Evolutionary conservation across 2,888 invertebrate genomes (phyloP).

Genomic region (Apotomis betuletana): DNA sequence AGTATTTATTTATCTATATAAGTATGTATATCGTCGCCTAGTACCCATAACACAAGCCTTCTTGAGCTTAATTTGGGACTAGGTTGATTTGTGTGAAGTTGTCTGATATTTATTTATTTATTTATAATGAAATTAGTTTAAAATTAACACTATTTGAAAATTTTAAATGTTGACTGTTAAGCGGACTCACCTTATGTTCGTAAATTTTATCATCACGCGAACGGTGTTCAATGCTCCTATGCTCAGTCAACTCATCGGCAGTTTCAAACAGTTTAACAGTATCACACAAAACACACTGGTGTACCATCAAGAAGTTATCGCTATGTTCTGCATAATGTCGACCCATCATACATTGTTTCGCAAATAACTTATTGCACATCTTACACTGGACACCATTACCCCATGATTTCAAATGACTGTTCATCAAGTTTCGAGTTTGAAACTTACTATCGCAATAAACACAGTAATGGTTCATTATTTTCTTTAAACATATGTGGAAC

Average conservation of each 20-base stretch:
- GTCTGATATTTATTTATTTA: too few species aligned
- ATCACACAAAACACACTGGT: slow-evolving; percentile 53
- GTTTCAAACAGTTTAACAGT: slow-evolving; percentile 45
- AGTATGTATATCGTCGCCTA: too few species aligned
- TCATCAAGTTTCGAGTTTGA: slow-evolving; percentile 8
- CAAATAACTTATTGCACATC: slow-evolving; percentile 47
- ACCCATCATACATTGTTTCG: slow-evolving; percentile 49
- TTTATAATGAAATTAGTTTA: too few species aligned
- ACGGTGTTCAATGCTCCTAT: slow-evolving; percentile 43
- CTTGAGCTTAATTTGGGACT: too few species aligned
- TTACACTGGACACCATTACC: slow-evolving; percentile 44
- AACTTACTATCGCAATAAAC: slow-evolving; percentile 51
- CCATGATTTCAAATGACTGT: slow-evolving; percentile 43
- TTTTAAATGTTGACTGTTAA: too few species aligned
- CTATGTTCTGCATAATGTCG: slow-evolving; percentile 58
- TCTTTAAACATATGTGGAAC: slow-evolving; percentile 50
- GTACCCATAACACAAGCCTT: too few species aligned
- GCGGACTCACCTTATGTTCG: too few species aligned
- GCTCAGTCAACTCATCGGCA: slow-evolving; percentile 20
- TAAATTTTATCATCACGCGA: too few species aligned
- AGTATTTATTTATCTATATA: too few species aligned
- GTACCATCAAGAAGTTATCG: slow-evolving; percentile 46
- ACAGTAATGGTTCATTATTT: slow-evolving; percentile 40
- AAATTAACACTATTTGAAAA: too few species aligned
- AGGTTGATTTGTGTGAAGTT: too few species aligned